Evolutionary conservation across 2,888 invertebrate genomes (phyloP).

Genomic region (Drosophila fungiperda): DNA sequence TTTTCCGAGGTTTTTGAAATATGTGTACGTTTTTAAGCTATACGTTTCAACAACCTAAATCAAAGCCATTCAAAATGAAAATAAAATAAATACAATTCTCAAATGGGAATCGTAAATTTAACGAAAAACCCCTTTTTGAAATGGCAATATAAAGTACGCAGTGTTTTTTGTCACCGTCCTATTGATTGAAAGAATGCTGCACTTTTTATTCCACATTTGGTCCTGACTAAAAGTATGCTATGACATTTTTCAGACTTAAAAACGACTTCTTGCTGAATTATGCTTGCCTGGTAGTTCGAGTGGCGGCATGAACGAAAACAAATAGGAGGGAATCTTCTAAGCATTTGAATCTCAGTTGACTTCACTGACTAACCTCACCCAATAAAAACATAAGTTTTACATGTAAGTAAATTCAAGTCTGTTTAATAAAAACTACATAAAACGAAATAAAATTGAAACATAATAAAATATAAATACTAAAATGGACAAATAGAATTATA

Average conservation of each 20-base stretch:
- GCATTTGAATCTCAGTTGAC: background rate
- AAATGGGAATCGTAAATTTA: background rate
- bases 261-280: background rate
- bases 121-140: background rate
- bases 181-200: background rate
- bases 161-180: background rate
- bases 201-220: too few relatives aligned
- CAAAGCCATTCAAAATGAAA: background rate
- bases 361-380: background rate
- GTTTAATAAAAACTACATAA: constrained; percentile 55
- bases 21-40: background rate
- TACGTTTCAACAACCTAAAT: background rate
- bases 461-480: constrained; percentile 67
- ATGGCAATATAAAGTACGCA: background rate
- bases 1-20: background rate
- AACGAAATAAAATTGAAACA: constrained; percentile 56
- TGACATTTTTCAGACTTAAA: background rate
- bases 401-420: constrained; percentile 20
- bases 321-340: background rate
- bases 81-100: background rate
- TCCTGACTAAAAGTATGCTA: background rate
- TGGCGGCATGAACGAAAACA: background rate
- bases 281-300: background rate
- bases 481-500: constrained; percentile 53
- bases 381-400: background rate